Evolutionary conservation across 2,113 vertebrate species (phyloP).

Genomic region (Capra hircus): DNA sequence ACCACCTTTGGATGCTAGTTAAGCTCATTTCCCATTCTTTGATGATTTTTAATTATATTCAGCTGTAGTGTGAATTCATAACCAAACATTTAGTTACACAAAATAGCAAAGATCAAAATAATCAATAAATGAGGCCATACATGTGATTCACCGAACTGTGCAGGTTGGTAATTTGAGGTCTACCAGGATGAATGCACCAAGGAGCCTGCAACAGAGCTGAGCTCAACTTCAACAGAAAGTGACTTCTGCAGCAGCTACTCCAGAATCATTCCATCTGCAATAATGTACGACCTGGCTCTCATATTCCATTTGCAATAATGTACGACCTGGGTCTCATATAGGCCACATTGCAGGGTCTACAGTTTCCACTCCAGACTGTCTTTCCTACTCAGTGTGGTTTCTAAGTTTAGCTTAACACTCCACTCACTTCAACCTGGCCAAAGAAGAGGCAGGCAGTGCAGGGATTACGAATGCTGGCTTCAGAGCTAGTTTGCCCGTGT

Average conservation of each 20-base stretch:
- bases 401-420: neutral
- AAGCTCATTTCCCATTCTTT: neutral
- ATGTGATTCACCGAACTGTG: neutral
- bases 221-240: neutral
- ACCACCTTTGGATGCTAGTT: neutral
- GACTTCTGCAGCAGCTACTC: neutral
- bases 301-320: neutral
- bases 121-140: neutral
- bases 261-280: neutral
- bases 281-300: neutral
- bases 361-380: neutral
- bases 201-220: neutral
- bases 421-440: neutral
- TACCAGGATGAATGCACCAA: neutral
- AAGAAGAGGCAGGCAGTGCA: neutral
- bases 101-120: neutral
- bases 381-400: neutral
- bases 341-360: neutral
- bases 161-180: neutral
- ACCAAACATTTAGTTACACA: neutral
- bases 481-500: neutral
- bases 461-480: neutral
- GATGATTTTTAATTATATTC: neutral
- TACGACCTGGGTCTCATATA: neutral
- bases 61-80: neutral